Percentiles rank a stretch among this genome's conserved stretches.
These are phyloP conservation scores for Dryobates pubescens DNA, from an alignment of 2,797 vertebrate species.

Conservation along the genomic window DNA sequence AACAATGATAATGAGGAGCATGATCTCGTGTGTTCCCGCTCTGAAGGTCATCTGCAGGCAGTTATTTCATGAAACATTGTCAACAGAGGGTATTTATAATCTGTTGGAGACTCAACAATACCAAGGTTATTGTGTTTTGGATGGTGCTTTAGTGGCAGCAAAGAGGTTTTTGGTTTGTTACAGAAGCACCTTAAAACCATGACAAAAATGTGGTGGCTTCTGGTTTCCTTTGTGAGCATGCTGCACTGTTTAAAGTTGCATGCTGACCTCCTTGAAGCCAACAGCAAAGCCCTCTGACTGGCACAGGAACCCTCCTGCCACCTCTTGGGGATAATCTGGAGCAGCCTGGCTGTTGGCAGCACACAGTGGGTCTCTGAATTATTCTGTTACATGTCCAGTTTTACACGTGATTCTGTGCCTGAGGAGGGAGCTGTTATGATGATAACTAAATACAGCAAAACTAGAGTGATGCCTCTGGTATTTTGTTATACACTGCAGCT, in stretches of 20 bases:
- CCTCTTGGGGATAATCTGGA: neutral
- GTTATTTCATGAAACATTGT: slow-evolving; percentile 51
- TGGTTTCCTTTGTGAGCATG: neutral
- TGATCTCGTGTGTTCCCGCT: slow-evolving; percentile 57
- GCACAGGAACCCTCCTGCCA: neutral
- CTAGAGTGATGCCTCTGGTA: neutral
- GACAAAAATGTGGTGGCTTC: neutral
- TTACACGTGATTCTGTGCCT: neutral
- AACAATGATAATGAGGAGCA: slow-evolving; percentile 72
- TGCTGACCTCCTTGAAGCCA: neutral
- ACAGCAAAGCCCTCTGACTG: neutral
- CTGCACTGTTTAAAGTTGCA: neutral
- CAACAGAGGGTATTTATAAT: slow-evolving; percentile 64
- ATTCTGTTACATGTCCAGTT: neutral
- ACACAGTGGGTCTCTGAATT: neutral
- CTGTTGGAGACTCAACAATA: slow-evolving; percentile 68
- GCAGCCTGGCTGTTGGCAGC: neutral
- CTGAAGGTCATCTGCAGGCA: slow-evolving; percentile 68
- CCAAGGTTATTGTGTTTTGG: slow-evolving; percentile 67
- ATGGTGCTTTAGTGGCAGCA: slow-evolving; percentile 55
- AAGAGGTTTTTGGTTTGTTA: slow-evolving; percentile 26
- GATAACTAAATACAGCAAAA: neutral
- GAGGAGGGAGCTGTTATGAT: neutral
- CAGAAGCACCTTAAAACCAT: neutral
- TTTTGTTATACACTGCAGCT: neutral